Base-by-base conservation (phyloP, 1,140 invertebrate genomes). In the Zeugodacus cucurbitae region DNA sequence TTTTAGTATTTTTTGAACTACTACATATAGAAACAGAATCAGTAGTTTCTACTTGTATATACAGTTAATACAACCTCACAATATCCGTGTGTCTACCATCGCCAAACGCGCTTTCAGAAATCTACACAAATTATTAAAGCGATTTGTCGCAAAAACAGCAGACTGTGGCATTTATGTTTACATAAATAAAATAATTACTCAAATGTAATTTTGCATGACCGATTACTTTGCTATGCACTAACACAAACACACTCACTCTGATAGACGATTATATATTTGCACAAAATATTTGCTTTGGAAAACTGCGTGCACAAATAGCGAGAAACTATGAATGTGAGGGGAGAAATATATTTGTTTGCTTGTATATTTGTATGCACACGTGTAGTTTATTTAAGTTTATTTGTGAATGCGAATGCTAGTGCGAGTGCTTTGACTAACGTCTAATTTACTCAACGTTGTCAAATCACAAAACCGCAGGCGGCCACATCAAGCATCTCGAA, bases 381-480 rank as follows among this genome's bases (percentile, higher is more conserved):
- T 70, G 64, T 37, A 32, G 64, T 70, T 70, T 74, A 41, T 41
- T 74, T 41, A 74, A 74, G 32, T 48, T 82, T 82, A 82, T 82
- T 82, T 82, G 74, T 82, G 74, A 82, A 82, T 41, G 20, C 41
- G n/a, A 82, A 34, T 26, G 48, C 48, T 82, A n/a, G n/a, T n/a
- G n/a, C n/a, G n/a, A n/a, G 74, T 82, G 74, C 41, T 26, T 8
- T 82, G 74, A n/a, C 74, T 26, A 82, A 7, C 37, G 41, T 82
- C 74, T 82, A 82, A 82, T 82, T 82, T 54, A 82, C 74, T 48
- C 74, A 82, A 29, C 20, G 74, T 82, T 82, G 74, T 48, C 74
- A 82, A 82, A 82, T 82, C 74, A 54, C 74, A 29, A 82, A 82
- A 82, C 74, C 74, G 74, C 74, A 82, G 74, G 41, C 74, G 74